Percentiles rank a stretch among this genome's conserved stretches.
Conservation (phyloP, 1,140 invertebrate genomes). For the Pseudomyrmex gracilis region DNA sequence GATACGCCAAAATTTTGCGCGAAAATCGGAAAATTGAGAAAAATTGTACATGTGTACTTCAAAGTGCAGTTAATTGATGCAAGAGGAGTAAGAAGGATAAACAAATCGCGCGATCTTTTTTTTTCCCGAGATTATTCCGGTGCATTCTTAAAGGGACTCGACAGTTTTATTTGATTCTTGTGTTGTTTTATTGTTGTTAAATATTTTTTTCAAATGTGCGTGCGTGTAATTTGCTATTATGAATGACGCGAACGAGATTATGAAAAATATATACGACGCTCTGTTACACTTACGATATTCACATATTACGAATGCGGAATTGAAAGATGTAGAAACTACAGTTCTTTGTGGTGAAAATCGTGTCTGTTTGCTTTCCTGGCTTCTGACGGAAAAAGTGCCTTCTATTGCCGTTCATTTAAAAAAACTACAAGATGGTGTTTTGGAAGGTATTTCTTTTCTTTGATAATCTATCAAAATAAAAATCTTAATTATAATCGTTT, state of each 20-base stretch:
- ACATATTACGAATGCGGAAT: slow-evolving; percentile 59
- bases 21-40: too few species aligned
- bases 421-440: slow-evolving; percentile 56
- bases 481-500: too few species aligned
- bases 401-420: slow-evolving; percentile 1
- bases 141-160: too few species aligned
- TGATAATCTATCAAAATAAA: neutral
- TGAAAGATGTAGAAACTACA: slow-evolving; percentile 57
- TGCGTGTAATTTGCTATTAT: slow-evolving; percentile 19
- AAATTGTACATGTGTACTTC: too few species aligned
- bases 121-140: too few species aligned
- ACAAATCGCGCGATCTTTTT: too few species aligned
- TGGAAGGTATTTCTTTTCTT: slow-evolving; percentile 60
- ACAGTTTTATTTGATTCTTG: too few species aligned
- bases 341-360: slow-evolving; percentile 68
- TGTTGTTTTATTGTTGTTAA: too few species aligned
- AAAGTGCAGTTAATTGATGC: too few species aligned
- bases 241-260: slow-evolving; percentile 43
- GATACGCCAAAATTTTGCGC: too few species aligned
- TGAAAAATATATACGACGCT: slow-evolving; percentile 63
- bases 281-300: slow-evolving; percentile 69
- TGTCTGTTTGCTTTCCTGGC: slow-evolving; percentile 67
- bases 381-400: slow-evolving; percentile 51
- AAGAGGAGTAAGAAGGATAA: too few species aligned
- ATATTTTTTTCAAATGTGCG: too few species aligned